Conservation (phyloP, 2,888 invertebrate species). For the Leucania comma region DNA sequence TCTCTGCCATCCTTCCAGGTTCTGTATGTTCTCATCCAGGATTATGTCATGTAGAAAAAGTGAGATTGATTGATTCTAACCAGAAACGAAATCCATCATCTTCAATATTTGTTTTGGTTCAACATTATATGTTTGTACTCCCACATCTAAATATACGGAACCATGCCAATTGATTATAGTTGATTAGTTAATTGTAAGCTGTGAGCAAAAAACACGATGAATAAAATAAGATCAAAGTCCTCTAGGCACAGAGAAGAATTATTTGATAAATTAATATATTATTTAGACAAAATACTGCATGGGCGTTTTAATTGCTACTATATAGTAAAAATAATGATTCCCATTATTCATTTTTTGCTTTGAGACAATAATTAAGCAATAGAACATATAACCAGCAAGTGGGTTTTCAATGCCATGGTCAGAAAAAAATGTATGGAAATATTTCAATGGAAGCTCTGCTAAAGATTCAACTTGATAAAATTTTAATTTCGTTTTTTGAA, state of each 20-base stretch:
- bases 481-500: slow-evolving; percentile 41
- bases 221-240: slow-evolving; percentile 34
- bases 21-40: too few relatives aligned
- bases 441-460: slow-evolving; percentile 31
- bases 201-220: slow-evolving; percentile 16
- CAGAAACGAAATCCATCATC: too few relatives aligned
- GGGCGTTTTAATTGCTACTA: slow-evolving; percentile 61
- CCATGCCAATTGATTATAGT: slow-evolving; percentile 16
- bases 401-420: slow-evolving; percentile 56
- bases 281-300: slow-evolving; percentile 29
- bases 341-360: slow-evolving; percentile 55
- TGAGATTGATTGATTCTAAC: too few relatives aligned
- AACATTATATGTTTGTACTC: slow-evolving; percentile 3
- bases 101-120: slow-evolving; percentile 8
- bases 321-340: slow-evolving; percentile 48
- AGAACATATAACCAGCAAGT: slow-evolving; percentile 40
- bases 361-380: slow-evolving; percentile 55
- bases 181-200: slow-evolving; percentile 1
- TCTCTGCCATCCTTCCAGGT: too few relatives aligned
- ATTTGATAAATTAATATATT: slow-evolving; percentile 33
- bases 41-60: too few relatives aligned
- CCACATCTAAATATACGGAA: slow-evolving; percentile 3
- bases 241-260: slow-evolving; percentile 29
- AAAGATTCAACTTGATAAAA: slow-evolving; percentile 51
- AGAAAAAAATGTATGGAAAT: slow-evolving; percentile 52